Evolutionary conservation across 2,888 invertebrate genomes (phyloP).

Genomic region (Epirrita christyi): DNA sequence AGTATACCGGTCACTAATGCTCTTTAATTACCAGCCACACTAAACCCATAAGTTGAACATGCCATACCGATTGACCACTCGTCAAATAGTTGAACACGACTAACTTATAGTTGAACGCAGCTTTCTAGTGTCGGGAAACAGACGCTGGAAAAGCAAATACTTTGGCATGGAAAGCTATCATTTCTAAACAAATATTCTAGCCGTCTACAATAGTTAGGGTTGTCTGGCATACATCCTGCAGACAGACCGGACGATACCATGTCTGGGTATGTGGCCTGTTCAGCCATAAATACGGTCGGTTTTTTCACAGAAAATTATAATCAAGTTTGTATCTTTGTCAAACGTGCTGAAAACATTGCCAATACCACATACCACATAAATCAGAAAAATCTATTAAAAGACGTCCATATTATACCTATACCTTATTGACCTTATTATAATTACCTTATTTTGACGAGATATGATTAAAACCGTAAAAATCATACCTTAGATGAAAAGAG

Average conservation of each 20-base stretch:
- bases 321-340: too few species aligned
- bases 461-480: too few species aligned
- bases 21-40: background rate
- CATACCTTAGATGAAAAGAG: too few species aligned
- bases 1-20: conserved; percentile 9
- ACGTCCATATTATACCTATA: too few species aligned
- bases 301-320: too few species aligned
- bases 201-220: conserved; percentile 24
- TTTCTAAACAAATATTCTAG: conserved; percentile 40
- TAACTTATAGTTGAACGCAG: conserved; percentile 14
- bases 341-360: too few species aligned
- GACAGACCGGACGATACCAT: background rate
- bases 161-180: conserved; percentile 36
- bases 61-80: conserved; percentile 8
- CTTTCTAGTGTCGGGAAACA: conserved; percentile 39
- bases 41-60: background rate
- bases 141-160: conserved; percentile 35
- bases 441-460: too few species aligned
- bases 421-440: too few species aligned
- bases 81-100: conserved; percentile 7
- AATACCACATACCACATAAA: too few species aligned
- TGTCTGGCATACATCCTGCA: conserved; percentile 13
- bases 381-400: too few species aligned
- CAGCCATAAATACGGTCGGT: too few species aligned
- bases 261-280: background rate